Conservation (phyloP, 2,113 vertebrate genomes). For the Chaetorhynchus papuensis region DNA sequence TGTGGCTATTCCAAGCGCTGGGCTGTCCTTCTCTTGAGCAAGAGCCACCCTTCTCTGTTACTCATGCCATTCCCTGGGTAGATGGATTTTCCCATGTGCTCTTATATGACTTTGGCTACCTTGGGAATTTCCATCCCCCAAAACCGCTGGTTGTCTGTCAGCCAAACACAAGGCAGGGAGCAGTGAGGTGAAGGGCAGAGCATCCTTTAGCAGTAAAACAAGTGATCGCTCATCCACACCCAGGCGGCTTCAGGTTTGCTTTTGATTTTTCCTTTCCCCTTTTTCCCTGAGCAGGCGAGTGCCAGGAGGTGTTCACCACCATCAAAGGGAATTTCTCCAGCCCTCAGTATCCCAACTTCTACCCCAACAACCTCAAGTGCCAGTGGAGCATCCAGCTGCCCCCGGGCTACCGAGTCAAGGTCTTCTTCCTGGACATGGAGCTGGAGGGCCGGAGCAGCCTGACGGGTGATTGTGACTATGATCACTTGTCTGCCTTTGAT, state of each 20-base stretch:
- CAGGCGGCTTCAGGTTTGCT: background rate
- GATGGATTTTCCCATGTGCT: background rate
- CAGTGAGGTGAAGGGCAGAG: background rate
- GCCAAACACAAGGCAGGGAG: background rate
- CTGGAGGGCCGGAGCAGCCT: constrained; percentile 88
- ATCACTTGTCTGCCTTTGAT: constrained; percentile 83
- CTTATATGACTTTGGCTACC: background rate
- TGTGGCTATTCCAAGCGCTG: background rate
- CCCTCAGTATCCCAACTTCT: constrained; percentile 87
- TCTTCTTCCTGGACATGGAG: constrained; percentile 87
- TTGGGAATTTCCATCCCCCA: background rate
- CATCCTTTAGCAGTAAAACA: background rate
- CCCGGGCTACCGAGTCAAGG: constrained; percentile 80
- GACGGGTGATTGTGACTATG: constrained; percentile 85
- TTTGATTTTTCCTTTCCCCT: background rate
- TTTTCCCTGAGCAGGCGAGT: constrained; percentile 77
- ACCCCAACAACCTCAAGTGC: constrained; percentile 96
- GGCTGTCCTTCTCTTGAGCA: background rate
- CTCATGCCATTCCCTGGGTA: background rate
- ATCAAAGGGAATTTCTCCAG: constrained; percentile 91
- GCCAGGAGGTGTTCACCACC: constrained; percentile 84
- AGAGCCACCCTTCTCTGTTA: background rate
- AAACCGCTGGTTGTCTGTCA: background rate
- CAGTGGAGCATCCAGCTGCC: constrained; percentile 85
- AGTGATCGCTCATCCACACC: background rate